Evolutionary conservation across 2,888 invertebrate species (phyloP).

Genomic region (Himalopsyche kuldschensis): DNA sequence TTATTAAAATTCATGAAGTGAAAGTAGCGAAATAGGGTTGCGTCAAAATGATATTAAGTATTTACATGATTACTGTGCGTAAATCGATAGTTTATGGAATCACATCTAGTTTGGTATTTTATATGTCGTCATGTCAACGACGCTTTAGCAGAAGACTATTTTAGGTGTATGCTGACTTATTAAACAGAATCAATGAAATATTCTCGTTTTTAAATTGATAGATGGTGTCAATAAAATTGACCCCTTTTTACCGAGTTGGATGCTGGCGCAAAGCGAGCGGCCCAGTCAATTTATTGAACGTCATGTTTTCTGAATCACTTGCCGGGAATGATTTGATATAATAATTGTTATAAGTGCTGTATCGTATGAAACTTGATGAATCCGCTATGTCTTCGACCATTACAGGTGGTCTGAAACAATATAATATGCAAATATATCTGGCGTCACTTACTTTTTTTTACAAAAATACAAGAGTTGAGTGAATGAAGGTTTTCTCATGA

Average conservation of each 20-base stretch:
- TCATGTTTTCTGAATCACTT: slow-evolving; percentile 35
- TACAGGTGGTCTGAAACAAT: neutral
- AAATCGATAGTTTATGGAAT: too few relatives aligned
- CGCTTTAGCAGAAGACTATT: neutral
- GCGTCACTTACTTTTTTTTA: too few relatives aligned
- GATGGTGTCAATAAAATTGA: slow-evolving; percentile 40
- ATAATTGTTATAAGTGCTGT: slow-evolving; percentile 8
- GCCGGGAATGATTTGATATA: slow-evolving; percentile 27
- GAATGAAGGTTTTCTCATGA: too few relatives aligned
- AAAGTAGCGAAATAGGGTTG: too few relatives aligned
- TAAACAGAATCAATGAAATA: slow-evolving; percentile 38
- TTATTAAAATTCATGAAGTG: too few relatives aligned
- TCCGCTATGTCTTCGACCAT: neutral
- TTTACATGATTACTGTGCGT: too few relatives aligned
- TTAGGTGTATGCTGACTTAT: slow-evolving; percentile 10
- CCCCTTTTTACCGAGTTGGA: slow-evolving; percentile 27
- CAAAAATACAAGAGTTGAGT: too few relatives aligned
- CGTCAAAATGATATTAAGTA: too few relatives aligned
- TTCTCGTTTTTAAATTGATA: slow-evolving; percentile 39
- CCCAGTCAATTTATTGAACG: slow-evolving; percentile 27
- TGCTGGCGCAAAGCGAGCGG: slow-evolving; percentile 27
- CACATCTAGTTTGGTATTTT: too few relatives aligned
- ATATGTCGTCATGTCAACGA: neutral
- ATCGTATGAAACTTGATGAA: neutral
- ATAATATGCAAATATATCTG: too few relatives aligned